Base-by-base conservation (phyloP, 2,888 invertebrate genomes). In the Diarsia dahlii region DNA sequence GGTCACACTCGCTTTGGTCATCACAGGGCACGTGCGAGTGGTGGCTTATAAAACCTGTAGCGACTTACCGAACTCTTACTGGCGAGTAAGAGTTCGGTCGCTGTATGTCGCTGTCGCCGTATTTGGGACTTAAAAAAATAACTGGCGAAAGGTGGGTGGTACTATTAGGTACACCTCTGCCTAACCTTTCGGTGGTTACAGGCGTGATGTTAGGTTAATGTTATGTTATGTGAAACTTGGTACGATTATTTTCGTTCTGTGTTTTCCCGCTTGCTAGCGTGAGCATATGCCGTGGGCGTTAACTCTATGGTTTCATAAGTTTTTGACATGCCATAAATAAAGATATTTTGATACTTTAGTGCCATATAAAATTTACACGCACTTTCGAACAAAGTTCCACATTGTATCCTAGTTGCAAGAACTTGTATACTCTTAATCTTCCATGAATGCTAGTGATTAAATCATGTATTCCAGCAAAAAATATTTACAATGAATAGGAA, bases 381-480 rank as follows among this genome's bases (percentile, higher is more conserved):
- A 34, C 10, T 5, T 13, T 4, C 9, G 3, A 50, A 15, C 3
- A 20, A 45, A 15, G 23, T 34, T 50, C 15, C 28, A 1, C 15
- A 46, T 34, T 50, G 23, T 54, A n/a, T 45, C 3, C 28, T 46
- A 28, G 34, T 13, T 18, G 23, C 4, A 34, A 52, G 1, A 71
- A n/a, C 46, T 39, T 48, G 72, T 56, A 15, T 73, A 15, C 3
- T 15, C 23, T 20, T 39, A 28, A 71, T 67, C 66, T 77, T 76
- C 71, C 50, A 65, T 45, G 20, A 23, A 54, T 28, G 8, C 20
- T 34, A 28, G 75, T 48, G 39, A 12, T 52, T 2, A 56, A 56
- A 54, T 23, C 60, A 73, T 15, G 15, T 48, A 74, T 80, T 64
- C 45, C 23, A 64, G 46, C 39, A 48, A 34, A 13, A 1, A 56